A percentile compares a stretch with the other conserved stretches of the same genome.
Conservation (phyloP, 2,797 vertebrate genomes). For the Myotis pilosus region DNA sequence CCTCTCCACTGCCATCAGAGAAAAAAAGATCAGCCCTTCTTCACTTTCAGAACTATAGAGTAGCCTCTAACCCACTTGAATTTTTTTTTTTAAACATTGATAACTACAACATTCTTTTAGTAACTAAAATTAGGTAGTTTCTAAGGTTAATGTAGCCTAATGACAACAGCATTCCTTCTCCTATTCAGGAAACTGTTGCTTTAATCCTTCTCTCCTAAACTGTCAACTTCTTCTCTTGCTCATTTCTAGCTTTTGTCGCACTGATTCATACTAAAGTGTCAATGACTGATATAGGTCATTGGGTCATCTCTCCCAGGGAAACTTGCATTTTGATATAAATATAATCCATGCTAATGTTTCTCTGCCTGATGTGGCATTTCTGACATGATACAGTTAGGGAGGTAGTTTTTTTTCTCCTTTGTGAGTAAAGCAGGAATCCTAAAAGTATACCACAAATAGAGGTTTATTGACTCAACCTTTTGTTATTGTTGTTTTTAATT, state of each 20-base stretch:
- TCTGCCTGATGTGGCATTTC: neutral
- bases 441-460: neutral
- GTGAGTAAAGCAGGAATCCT: neutral
- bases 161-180: rapidly evolving
- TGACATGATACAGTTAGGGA: neutral
- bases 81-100: neutral
- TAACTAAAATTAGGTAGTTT: neutral
- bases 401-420: neutral
- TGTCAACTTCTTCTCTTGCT: neutral
- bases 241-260: neutral
- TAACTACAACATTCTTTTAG: neutral
- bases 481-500: neutral
- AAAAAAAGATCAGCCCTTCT: neutral
- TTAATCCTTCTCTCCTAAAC: neutral
- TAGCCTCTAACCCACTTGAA: neutral
- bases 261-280: neutral
- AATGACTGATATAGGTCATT: neutral
- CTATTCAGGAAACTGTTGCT: neutral
- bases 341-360: neutral
- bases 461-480: neutral
- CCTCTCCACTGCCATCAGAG: neutral
- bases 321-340: neutral
- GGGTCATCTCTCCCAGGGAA: neutral
- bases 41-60: neutral
- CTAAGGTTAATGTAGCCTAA: neutral